Conservation (phyloP, 1,140 invertebrate genomes). For the Chironomus striatipennis region DNA sequence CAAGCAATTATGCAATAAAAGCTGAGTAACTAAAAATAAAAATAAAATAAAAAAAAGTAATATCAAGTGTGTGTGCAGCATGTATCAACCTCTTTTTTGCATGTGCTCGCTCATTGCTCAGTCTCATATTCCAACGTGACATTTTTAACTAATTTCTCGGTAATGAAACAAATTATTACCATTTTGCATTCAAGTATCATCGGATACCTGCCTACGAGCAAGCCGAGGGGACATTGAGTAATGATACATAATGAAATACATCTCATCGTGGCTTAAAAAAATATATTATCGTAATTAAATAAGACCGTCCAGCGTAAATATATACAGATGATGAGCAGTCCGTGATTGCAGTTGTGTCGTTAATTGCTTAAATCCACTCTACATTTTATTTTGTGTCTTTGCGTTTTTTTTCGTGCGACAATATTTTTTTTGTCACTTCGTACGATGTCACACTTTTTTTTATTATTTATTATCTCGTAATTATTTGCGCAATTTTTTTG, state of each 20-base stretch:
- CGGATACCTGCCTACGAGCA: background rate
- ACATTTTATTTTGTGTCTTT: background rate
- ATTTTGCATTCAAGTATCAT: constrained; percentile 2
- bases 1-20: background rate
- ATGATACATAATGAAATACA: background rate
- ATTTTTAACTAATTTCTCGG: background rate
- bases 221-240: background rate
- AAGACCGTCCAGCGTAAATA: too few species aligned
- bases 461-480: background rate
- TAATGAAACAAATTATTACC: constrained; percentile 3
- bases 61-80: background rate
- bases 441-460: background rate
- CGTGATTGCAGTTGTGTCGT: background rate
- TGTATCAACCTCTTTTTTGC: background rate
- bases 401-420: background rate
- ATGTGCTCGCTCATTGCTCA: background rate
- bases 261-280: too few species aligned
- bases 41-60: background rate
- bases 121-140: background rate
- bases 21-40: too few species aligned
- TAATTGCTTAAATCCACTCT: background rate
- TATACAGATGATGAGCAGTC: too few species aligned
- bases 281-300: too few species aligned
- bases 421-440: background rate
- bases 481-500: background rate